Conservation (phyloP, 2,797 vertebrate species). For the Carapus acus region DNA sequence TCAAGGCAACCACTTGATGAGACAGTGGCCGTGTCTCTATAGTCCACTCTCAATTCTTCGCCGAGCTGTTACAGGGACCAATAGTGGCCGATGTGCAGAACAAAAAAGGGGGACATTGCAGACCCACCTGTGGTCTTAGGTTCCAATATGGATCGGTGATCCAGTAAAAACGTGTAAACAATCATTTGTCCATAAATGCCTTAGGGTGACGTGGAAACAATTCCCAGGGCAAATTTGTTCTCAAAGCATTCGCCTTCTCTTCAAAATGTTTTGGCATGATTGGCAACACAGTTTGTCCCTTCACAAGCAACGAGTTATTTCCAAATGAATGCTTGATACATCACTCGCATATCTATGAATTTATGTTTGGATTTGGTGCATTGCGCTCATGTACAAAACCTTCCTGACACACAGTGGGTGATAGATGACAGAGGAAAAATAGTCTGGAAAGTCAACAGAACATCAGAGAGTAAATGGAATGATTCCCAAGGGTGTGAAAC, state of each 20-base stretch:
- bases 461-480: slow-evolving; percentile 58
- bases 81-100: slow-evolving; percentile 8
- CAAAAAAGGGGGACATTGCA: slow-evolving; percentile 17
- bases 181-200: slow-evolving; percentile 63
- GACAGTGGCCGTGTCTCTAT: slow-evolving; percentile 30
- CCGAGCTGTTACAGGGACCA: slow-evolving; percentile 8
- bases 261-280: slow-evolving; percentile 44
- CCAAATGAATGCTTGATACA: slow-evolving; percentile 47
- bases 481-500: slow-evolving; percentile 60
- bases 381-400: slow-evolving; percentile 41
- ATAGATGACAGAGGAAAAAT: slow-evolving; percentile 21
- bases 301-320: slow-evolving; percentile 27
- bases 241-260: slow-evolving; percentile 41
- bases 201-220: slow-evolving; percentile 38
- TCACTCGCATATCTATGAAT: slow-evolving; percentile 27
- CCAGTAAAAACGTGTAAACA: slow-evolving; percentile 51
- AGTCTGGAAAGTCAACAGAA: slow-evolving; percentile 39
- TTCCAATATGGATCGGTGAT: slow-evolving; percentile 25
- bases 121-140: background rate
- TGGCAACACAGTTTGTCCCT: slow-evolving; percentile 22
- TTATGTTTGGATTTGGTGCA: slow-evolving; percentile 47
- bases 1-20: slow-evolving; percentile 39
- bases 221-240: slow-evolving; percentile 31
- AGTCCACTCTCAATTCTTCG: slow-evolving; percentile 11
- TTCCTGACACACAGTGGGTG: slow-evolving; percentile 32